Base-by-base conservation (phyloP, 2,797 vertebrate genomes). In the Gadopsis marmoratus region DNA sequence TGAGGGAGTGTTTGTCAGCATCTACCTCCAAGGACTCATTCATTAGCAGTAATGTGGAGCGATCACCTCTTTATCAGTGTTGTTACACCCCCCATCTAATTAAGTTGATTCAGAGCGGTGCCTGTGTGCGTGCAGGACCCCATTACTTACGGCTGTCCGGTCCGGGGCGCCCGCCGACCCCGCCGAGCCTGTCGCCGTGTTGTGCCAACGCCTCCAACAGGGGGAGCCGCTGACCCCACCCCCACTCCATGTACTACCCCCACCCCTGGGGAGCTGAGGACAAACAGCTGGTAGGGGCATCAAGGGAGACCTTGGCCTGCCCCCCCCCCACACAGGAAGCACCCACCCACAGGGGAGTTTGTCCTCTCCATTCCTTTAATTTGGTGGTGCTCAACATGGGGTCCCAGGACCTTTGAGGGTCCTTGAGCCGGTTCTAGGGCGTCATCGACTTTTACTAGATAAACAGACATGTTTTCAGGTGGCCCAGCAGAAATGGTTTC, bases 41-140 rank as follows among this genome's bases (percentile, higher is more conserved):
- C 71, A 58, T 81, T 75, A 79, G 73, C 62, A 41, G 68, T 60
- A 77, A 72, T 63, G 78, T 68, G 69, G 80, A 81, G 70, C 10
- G 81, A 74, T 79, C 70, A 70, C 78, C 78, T 84, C 82, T 78
- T 86, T 58, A 79, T 81, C 82, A 76, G 79, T 14, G 11, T 67
- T 55, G 65, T 64, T 63, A 55, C 47, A 51, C 9, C 33, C 55
- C 5, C 37, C 17, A 71, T 89, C 89, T 93, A 89, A 95, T 95
- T 94, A 95, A 90, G 82, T 83, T 94, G 93, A 95, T 95, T 89
- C 93, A 94, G 91, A 89, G 93, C 53, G 17, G 68, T 93, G 89
- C 88, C 91, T 86, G 76, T 58, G 78, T 76, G 56, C 11, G 37
- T 39, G 56, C 64, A 63, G 86, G 81, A 83, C 77, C 87, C 87